phyloP scores from a whole-genome alignment of 2,888 invertebrate species.

The Rutpela maculata region DNA sequence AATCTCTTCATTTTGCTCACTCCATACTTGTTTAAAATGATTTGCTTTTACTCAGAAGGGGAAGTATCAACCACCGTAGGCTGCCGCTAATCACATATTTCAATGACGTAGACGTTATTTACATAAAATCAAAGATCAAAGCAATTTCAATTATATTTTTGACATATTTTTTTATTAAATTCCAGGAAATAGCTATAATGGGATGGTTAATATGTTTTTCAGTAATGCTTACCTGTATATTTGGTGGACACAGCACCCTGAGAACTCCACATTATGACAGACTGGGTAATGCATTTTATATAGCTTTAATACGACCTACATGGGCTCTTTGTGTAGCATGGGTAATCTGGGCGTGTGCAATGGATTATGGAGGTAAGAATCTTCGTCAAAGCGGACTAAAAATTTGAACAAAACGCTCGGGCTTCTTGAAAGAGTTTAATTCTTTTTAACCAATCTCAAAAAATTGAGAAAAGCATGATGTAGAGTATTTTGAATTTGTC shows the following conservation, averaged over 20 bases:
- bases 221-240: constrained; percentile 58
- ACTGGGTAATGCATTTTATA: constrained; percentile 62
- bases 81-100: too few species aligned
- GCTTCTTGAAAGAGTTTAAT: constrained; percentile 5
- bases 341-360: constrained; percentile 74
- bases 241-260: constrained; percentile 61
- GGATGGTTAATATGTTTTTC: constrained; percentile 58
- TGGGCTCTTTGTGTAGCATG: constrained; percentile 75
- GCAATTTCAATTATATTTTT: too few species aligned
- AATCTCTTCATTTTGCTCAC: too few species aligned
- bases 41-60: too few species aligned
- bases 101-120: too few species aligned
- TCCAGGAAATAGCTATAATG: constrained; percentile 18
- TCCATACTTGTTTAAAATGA: too few species aligned
- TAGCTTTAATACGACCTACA: constrained; percentile 71
- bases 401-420: too few species aligned
- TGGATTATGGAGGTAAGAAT: constrained; percentile 74
- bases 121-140: too few species aligned
- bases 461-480: too few species aligned
- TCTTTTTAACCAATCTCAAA: too few species aligned
- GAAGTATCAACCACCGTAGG: too few species aligned
- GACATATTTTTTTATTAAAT: not conserved
- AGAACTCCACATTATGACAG: constrained; percentile 57
- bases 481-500: too few species aligned
- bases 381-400: not conserved